Base-by-base conservation (phyloP, 2,888 invertebrate species). In the Drosophila testacea region DNA sequence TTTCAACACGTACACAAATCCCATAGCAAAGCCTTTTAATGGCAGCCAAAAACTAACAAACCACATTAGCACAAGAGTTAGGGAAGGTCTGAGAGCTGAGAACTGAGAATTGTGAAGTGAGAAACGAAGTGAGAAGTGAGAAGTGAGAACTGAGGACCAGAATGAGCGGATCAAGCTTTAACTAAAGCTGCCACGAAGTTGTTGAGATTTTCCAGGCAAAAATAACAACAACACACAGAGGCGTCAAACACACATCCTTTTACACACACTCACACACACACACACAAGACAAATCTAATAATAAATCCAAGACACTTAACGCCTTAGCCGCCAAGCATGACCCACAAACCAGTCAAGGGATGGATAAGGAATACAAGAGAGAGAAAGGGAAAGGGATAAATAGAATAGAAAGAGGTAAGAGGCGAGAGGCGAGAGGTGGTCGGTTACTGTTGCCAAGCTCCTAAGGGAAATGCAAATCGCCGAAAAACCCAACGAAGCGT, bases 1-100 rank as follows among this genome's bases (percentile, higher is more conserved):
- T 88, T 84, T 84, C 89, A 90, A 84, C 90, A 90, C 84, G 84
- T 84, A 83, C 89, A 88, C 89, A 84, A 85, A 90, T 87, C 89
- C 87, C 87, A 81, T 65, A 73, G 87, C 83, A 89, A 83, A 83
- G 90, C 90, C 88, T 79, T 83, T 89, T 83, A 83, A 83, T 83
- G 83, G 88, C 90, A 85, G 71, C 79, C 79, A 84, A 88, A 89
- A 88, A 83, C 89, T 89, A 83, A 83, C 83, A 83, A 83, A 89
- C 88, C 89, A 73, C 89, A 90, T 88, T 90, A 89, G 87, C 67
- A 68, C 65, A 28, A 61, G 50, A 36, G 42, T 6, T n/a, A 4
- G 50, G 28, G 7, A 36, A 32, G 10, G n/a, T n/a, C 27, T 42
- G 11, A 27, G 28, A 28, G 7, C 46, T 28, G 46, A 46, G 42